A percentile compares a stretch with the other conserved stretches of the same genome.
Evolutionary conservation across 2,113 vertebrate species (phyloP).

Genomic region (Helogale parvula): DNA sequence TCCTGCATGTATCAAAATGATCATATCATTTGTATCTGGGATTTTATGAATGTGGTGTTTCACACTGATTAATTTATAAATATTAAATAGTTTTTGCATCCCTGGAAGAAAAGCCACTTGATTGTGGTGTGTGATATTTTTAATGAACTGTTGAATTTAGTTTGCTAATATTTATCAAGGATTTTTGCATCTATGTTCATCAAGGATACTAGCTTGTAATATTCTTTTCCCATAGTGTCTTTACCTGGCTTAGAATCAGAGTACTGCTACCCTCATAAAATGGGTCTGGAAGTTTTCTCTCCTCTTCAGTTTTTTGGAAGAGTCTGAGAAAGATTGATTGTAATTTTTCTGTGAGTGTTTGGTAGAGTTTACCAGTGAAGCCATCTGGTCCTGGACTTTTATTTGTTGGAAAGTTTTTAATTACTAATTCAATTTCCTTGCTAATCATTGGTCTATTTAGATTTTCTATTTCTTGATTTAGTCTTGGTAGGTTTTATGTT

Average conservation of each 20-base stretch:
- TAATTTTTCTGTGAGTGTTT: not conserved
- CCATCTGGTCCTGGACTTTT: not conserved
- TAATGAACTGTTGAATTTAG: not conserved
- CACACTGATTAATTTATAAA: not conserved
- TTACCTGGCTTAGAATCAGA: not conserved
- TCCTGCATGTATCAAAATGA: not conserved
- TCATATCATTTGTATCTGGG: not conserved
- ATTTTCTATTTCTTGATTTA: not conserved
- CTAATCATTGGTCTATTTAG: not conserved
- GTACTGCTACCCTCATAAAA: not conserved
- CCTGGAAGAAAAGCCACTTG: not conserved
- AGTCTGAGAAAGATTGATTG: not conserved
- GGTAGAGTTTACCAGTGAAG: not conserved
- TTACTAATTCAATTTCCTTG: not conserved
- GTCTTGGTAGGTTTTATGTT: not conserved
- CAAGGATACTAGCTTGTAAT: not conserved
- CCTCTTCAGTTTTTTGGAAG: not conserved
- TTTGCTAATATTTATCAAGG: not conserved
- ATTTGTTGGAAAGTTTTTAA: not conserved
- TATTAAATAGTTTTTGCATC: not conserved
- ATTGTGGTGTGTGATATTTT: not conserved
- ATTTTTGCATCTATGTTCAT: not conserved
- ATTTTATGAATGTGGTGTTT: not conserved
- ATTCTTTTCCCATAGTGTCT: not conserved
- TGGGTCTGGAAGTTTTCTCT: not conserved